A percentile compares a stretch with the other conserved stretches of the same genome.
These are phyloP conservation scores for Phallusia fumigata DNA, from an alignment of 23 tunicate species.

Conservation along the genomic window DNA sequence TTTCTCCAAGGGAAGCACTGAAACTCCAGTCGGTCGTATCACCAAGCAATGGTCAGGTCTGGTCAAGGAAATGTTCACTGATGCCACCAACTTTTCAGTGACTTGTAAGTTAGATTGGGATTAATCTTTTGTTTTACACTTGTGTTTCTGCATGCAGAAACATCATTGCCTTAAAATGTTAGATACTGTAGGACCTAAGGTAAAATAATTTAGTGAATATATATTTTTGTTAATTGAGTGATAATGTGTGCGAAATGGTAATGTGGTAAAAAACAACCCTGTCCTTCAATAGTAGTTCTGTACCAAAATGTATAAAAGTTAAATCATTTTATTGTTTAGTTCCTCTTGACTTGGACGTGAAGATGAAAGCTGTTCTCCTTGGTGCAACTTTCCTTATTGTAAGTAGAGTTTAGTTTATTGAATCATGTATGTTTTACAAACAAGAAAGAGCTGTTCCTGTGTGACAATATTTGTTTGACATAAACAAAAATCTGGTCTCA, in stretches of 20 bases:
- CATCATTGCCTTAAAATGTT: too few relatives aligned
- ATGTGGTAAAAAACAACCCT: too few relatives aligned
- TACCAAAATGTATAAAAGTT: too few relatives aligned
- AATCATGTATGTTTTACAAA: too few relatives aligned
- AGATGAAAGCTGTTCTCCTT: conserved; percentile 72
- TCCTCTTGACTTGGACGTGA: conserved; percentile 89
- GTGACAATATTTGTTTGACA: too few relatives aligned
- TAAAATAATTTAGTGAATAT: too few relatives aligned
- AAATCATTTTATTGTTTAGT: conserved; percentile 24
- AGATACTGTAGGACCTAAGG: too few relatives aligned
- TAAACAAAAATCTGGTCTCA: too few relatives aligned
- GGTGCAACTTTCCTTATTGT: conserved; percentile 95
- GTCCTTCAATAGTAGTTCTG: too few relatives aligned
- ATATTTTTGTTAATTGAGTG: too few relatives aligned
- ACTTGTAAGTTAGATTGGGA: conserved; percentile 38
- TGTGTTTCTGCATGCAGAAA: too few relatives aligned
- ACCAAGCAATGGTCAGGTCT: conserved; percentile 74
- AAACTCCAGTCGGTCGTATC: conserved; percentile 51
- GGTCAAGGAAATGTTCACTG: conserved; percentile 76
- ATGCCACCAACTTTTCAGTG: conserved; percentile 83
- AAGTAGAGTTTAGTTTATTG: conserved; percentile 24
- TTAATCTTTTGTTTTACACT: not conserved
- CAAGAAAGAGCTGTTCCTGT: not conserved
- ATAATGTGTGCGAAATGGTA: too few relatives aligned
- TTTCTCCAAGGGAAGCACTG: conserved; percentile 29